Conservation (phyloP, 92 coral and sea anemone species). For the Parazoanthus swiftii region DNA sequence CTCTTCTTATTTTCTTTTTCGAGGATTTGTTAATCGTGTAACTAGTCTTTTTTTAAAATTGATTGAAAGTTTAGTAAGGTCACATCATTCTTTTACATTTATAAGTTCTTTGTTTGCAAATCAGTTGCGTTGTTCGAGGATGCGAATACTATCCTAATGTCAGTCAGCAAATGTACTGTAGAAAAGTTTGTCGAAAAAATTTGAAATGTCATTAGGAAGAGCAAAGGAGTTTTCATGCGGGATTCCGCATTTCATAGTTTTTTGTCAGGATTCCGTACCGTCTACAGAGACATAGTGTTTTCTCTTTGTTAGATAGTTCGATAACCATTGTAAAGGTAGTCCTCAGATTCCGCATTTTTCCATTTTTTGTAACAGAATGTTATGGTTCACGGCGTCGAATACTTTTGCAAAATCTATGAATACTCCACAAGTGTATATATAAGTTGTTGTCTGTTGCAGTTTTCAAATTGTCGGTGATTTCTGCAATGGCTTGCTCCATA, state of each 20-base stretch:
- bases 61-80: constrained; percentile 25
- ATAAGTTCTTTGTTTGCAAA: constrained; percentile 7
- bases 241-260: not conserved
- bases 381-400: not conserved
- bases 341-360: not conserved
- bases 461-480: not conserved
- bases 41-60: constrained; percentile 1
- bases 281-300: not conserved
- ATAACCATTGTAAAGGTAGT: not conserved
- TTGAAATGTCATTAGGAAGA: not conserved
- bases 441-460: not conserved
- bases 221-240: not conserved
- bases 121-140: constrained; percentile 1
- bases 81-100: not conserved
- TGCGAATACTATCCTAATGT: not conserved
- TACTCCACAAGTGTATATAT: not conserved
- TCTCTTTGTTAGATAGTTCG: not conserved
- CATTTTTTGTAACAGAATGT: not conserved
- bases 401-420: not conserved
- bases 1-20: constrained; percentile 6
- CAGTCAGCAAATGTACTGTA: constrained; percentile 18
- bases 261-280: not conserved
- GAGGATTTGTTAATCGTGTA: constrained; percentile 34
- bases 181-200: not conserved
- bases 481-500: not conserved